A percentile compares a stretch with the other conserved stretches of the same genome.
These are phyloP conservation scores for Chaetogeoica ovagalla DNA, from an alignment of 2,888 invertebrate species.

Conservation along the genomic window DNA sequence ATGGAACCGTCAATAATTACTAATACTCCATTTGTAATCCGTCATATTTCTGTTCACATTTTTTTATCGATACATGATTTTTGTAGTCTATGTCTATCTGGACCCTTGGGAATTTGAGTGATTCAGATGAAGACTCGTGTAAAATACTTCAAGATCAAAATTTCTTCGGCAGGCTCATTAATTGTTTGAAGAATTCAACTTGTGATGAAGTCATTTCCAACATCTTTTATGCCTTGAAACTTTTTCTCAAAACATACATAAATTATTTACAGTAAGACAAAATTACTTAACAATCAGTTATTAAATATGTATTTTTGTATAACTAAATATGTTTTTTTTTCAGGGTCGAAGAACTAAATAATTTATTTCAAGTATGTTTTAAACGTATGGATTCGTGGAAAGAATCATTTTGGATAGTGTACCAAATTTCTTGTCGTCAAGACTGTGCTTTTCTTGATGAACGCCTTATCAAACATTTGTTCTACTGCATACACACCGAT, in stretches of 20 bases:
- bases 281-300: background rate
- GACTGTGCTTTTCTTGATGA: background rate
- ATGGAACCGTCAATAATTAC: no score
- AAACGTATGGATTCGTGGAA: constrained; percentile 31
- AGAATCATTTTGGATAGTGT: constrained; percentile 46
- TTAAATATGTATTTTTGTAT: background rate
- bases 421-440: constrained; percentile 41
- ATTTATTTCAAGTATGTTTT: constrained; percentile 22
- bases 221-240: constrained; percentile 43
- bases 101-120: constrained; percentile 60
- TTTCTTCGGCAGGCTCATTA: constrained; percentile 54
- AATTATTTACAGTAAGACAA: constrained; percentile 21
- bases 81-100: constrained; percentile 59
- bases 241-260: constrained; percentile 40
- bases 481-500: background rate
- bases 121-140: constrained; percentile 58
- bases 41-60: background rate
- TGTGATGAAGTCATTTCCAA: constrained; percentile 42
- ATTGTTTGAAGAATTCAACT: constrained; percentile 28
- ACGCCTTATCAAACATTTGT: constrained; percentile 1
- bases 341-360: constrained; percentile 20
- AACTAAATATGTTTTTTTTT: background rate
- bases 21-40: no score
- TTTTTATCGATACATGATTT: background rate
- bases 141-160: constrained; percentile 59